Evolutionary conservation across 2,888 invertebrate genomes (phyloP).

Genomic region (Spodoptera exigua): DNA sequence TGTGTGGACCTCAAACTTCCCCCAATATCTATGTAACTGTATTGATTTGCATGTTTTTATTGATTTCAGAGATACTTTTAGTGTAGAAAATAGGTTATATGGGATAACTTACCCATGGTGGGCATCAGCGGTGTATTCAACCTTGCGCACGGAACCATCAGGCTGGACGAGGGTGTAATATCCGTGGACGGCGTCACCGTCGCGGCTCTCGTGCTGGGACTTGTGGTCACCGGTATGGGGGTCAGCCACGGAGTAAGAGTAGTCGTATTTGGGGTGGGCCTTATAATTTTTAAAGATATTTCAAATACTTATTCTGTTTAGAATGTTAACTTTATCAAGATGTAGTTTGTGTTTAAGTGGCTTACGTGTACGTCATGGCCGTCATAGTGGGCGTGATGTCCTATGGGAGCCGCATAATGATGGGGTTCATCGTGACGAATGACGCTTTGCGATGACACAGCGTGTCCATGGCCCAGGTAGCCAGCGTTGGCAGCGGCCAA

Average conservation of each 20-base stretch:
- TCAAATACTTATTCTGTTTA: too few species aligned
- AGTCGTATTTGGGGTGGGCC: constrained; percentile 83
- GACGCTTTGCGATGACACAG: constrained; percentile 55
- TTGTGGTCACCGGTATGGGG: constrained; percentile 90
- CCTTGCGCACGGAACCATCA: constrained; percentile 85
- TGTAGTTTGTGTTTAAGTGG: background rate
- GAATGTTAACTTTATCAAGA: background rate
- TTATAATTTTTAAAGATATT: constrained; percentile 45
- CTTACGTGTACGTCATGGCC: constrained; percentile 65
- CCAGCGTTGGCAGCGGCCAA: constrained; percentile 72
- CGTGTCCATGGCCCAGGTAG: constrained; percentile 54
- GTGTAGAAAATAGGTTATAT: too few species aligned
- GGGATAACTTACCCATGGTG: constrained; percentile 58
- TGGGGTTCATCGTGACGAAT: constrained; percentile 56
- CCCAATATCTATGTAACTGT: too few species aligned
- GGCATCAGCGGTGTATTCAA: constrained; percentile 81
- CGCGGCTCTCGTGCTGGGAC: constrained; percentile 86
- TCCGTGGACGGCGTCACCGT: constrained; percentile 89
- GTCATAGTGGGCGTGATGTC: constrained; percentile 62
- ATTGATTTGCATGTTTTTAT: too few species aligned
- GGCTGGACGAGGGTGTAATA: constrained; percentile 87
- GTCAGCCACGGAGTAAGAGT: constrained; percentile 87
- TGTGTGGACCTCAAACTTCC: too few species aligned
- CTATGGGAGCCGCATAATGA: constrained; percentile 63
- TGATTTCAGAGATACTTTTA: background rate